Evolutionary conservation across 2,888 invertebrate genomes (phyloP), one percentile per base, ranked within the genome.

Genomic region (Iselma pallidipennis): DNA sequence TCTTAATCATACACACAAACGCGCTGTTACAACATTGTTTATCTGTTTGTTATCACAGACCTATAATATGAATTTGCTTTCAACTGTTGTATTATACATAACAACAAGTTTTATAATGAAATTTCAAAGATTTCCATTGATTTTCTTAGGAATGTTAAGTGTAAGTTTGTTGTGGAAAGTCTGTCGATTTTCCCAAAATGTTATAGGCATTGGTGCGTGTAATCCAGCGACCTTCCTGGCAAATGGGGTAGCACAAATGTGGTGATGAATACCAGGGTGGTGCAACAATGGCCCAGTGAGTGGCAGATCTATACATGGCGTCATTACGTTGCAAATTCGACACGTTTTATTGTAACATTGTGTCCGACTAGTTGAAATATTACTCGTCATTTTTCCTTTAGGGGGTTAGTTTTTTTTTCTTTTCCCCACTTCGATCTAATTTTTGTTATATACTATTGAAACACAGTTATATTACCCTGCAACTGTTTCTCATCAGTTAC

Each of bases 191-290:
- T 54, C 51, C 26, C 45, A 33, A 62, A 60, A 63, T 61, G 63
- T 56, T 56, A 28, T 55, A 60, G 55, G 53, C 66, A 64, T 53
- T 61, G 67, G 63, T 64, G 64, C 60, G 64, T 64, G 60, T 67
- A 67, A 67, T 66, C 62, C 55, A 62, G 57, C 58, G 67, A 58
- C 62, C 61, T 67, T 63, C 45, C 16, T 62, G 65, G 67, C 68
- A 76, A 79, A 79, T 79, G 77, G 78, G 71, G 75, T 76, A 76
- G 75, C 76, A 78, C 79, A 78, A 79, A 79, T 77, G 70, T 74
- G 74, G 72, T 76, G 78, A 79, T 78, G 76, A 77, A 79, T 79
- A 74, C 72, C 66, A n/a, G 63, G 61, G 68, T 67, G 61, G 68
- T 67, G 61, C 69, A 71, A 76, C 74, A 75, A 75, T 69, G 71